Conservation (phyloP, 2,888 invertebrate species). For the Aphodius sticticus region DNA sequence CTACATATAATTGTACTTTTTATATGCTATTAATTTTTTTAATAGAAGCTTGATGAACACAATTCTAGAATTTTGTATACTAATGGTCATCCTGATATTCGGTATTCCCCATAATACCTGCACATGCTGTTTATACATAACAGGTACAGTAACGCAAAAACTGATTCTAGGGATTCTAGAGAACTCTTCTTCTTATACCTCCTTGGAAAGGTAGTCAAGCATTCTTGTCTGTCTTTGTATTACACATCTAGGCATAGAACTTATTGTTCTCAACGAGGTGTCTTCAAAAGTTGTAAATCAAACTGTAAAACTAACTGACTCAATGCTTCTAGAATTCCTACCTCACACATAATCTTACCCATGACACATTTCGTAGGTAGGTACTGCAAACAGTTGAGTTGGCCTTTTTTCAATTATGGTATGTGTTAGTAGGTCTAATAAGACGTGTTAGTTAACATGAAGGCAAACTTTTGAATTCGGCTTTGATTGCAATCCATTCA, state of each 20-base stretch:
- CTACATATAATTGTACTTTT: too few species aligned
- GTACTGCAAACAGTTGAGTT: not conserved
- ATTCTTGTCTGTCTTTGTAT: not conserved
- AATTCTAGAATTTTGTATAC: too few species aligned
- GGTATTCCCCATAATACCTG: too few species aligned
- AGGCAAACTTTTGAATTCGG: too few species aligned
- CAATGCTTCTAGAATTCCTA: not conserved
- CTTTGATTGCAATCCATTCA: not conserved
- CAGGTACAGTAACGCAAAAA: too few species aligned
- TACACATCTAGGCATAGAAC: not conserved
- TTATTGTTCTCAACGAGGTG: not conserved
- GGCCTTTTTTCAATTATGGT: not conserved
- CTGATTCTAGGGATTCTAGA: too few species aligned
- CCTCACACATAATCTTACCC: not conserved
- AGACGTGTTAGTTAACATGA: not conserved
- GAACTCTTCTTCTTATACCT: too few species aligned
- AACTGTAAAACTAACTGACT: not conserved
- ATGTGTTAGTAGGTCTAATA: not conserved
- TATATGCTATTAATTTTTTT: too few species aligned
- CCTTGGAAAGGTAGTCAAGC: too few species aligned
- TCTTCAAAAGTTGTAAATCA: not conserved
- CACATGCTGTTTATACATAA: too few species aligned
- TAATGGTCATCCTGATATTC: too few species aligned
- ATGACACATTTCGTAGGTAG: not conserved
- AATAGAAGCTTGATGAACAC: too few species aligned